Evolutionary conservation across 2,113 vertebrate species (phyloP).

Genomic region (Cranoglanis bouderius): DNA sequence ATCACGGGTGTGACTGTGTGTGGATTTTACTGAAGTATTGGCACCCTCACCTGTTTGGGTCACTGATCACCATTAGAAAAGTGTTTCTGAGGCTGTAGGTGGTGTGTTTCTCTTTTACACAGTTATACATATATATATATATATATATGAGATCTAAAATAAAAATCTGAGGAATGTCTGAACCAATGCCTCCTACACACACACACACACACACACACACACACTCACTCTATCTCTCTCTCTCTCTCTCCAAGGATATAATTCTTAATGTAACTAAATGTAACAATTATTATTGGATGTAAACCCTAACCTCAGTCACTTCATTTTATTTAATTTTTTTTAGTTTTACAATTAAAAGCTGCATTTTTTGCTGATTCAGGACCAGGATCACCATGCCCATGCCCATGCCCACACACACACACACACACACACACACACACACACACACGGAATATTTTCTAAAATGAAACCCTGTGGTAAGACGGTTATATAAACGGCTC

Average conservation of each 20-base stretch:
- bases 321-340: too few species aligned
- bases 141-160: neutral
- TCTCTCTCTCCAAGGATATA: neutral
- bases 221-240: neutral
- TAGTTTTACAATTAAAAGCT: neutral
- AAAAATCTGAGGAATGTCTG: too few species aligned
- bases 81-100: neutral
- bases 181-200: too few species aligned
- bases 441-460: neutral
- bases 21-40: too few species aligned
- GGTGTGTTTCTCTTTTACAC: too few species aligned
- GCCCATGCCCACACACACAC: constrained; percentile 3
- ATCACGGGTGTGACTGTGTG: too few species aligned
- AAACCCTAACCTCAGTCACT: neutral
- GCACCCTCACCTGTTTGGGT: neutral
- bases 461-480: neutral
- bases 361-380: neutral
- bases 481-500: neutral
- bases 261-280: neutral
- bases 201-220: neutral
- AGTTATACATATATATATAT: too few species aligned
- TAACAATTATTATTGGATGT: neutral
- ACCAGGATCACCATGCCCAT: neutral
- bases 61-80: neutral
- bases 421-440: constrained; percentile 6